Base-by-base conservation (phyloP, 2,113 vertebrate species). In the Butorides virescens region DNA sequence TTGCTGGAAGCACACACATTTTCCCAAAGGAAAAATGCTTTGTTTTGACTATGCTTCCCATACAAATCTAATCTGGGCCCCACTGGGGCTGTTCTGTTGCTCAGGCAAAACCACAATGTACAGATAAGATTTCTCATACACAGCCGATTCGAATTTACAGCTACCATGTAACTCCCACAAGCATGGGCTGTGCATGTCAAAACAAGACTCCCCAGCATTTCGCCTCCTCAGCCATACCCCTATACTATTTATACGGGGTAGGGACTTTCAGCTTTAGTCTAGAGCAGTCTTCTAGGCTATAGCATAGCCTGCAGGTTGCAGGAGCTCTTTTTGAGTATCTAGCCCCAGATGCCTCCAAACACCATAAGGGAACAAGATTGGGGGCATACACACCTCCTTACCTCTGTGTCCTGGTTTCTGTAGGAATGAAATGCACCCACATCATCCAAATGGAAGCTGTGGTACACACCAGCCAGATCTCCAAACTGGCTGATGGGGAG, bases 301-400 rank as follows among this genome's bases (percentile, higher is more conserved):
- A 53, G 23, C 16, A 17, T 61, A 92, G 12, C 39, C 19, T 30
- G 9, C 44, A 95, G 58, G 34, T 68, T 3, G 9, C 9, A 17
- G 18, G 3, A 80, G 26, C 8, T 52, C 20, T 52, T 78, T 44
- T 42, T 27, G 23, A 55, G 34, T n/a, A 36, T 71, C 15, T 58
- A 55, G 37, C 11, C 30, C 34, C 18, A 53, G 26, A 34, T 66
- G 14, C 10, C 25, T 66, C 22, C 37, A 50, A 76, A 49, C 13
- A 46, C 5, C n/a, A 13, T 10, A 39, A 0, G 46, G 36, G 13
- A 46, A 16, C 32, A 71, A 80, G 7, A 46, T 0, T 26, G 11
- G 7, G 22, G 30, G 5, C 29, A 22, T 22, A 10, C 3, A 42
- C 14, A 25, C 5, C n/a, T 70, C 25, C 37, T 56, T 37, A 46